Percentiles rank a stretch among this genome's conserved stretches.
phyloP scores from a whole-genome alignment of 2,888 invertebrate species.

The Spatulosminthurus flaviceps region DNA sequence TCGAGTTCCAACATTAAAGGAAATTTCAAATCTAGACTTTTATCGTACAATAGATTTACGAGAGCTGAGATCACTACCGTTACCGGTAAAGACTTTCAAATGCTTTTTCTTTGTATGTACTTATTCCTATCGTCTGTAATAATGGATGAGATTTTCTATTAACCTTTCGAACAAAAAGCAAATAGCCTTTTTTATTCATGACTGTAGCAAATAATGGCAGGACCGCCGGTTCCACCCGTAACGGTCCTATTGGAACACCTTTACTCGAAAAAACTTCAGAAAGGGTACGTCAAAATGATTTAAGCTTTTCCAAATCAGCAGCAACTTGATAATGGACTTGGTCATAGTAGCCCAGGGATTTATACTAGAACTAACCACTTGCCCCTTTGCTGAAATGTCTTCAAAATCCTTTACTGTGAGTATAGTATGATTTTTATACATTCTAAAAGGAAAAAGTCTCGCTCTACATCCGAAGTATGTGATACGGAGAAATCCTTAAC shows the following conservation, averaged over 20 bases:
- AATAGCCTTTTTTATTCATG: background rate
- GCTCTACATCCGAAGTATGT: slow-evolving; percentile 50
- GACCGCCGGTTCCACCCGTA: slow-evolving; percentile 47
- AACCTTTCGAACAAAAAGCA: too few species aligned
- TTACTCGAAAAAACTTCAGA: slow-evolving; percentile 46
- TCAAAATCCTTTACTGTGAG: background rate
- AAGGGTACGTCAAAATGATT: slow-evolving; percentile 42
- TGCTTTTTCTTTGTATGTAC: background rate
- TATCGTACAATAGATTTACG: slow-evolving; percentile 88
- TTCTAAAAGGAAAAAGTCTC: slow-evolving; percentile 48
- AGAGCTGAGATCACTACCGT: slow-evolving; percentile 84
- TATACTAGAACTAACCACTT: background rate
- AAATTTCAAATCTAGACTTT: slow-evolving; percentile 82
- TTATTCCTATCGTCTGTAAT: background rate
- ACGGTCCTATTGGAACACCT: slow-evolving; percentile 48
- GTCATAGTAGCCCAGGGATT: background rate
- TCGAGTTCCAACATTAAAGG: slow-evolving; percentile 79
- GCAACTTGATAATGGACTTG: background rate
- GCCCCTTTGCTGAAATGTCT: background rate
- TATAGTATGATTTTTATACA: background rate
- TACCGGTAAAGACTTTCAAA: slow-evolving; percentile 72
- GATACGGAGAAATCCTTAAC: slow-evolving; percentile 28
- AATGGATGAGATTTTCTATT: too few species aligned
- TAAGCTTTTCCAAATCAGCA: background rate
- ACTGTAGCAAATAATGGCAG: slow-evolving; percentile 48